phyloP scores from a whole-genome alignment of 23 tunicate species.

The Trididemnum nubilum region DNA sequence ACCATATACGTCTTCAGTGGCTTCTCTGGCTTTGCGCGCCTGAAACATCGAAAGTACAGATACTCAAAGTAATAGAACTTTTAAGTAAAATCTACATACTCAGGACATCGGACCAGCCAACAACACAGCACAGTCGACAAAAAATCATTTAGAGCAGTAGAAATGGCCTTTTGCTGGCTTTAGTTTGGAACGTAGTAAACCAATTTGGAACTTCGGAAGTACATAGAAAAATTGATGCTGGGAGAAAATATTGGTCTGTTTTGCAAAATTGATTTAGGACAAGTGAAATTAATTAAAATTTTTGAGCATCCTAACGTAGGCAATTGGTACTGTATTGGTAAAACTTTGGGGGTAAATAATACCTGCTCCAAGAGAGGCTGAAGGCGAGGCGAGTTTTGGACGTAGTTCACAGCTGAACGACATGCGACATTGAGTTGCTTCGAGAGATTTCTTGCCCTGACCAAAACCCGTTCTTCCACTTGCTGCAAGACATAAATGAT shows the following conservation, averaged over 20 bases:
- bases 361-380: constrained; percentile 49
- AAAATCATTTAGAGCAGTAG: too few species aligned
- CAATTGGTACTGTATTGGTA: too few species aligned
- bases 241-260: too few species aligned
- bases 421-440: constrained; percentile 42
- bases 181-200: too few species aligned
- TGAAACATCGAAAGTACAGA: background rate
- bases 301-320: too few species aligned
- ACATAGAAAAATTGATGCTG: too few species aligned
- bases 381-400: constrained; percentile 14
- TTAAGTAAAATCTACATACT: background rate
- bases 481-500: constrained; percentile 22
- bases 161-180: too few species aligned
- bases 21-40: constrained; percentile 58
- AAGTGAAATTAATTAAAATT: too few species aligned
- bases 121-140: background rate
- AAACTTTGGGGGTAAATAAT: too few species aligned
- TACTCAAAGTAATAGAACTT: background rate
- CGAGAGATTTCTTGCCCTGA: constrained; percentile 20
- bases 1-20: constrained; percentile 46
- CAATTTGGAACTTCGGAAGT: too few species aligned
- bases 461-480: constrained; percentile 44
- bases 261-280: too few species aligned
- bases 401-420: constrained; percentile 10
- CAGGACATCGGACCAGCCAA: background rate